Percentiles rank a stretch among this genome's conserved stretches.
Evolutionary conservation across 2,888 invertebrate genomes (phyloP).

Genomic region (Leucophora obtusa): DNA sequence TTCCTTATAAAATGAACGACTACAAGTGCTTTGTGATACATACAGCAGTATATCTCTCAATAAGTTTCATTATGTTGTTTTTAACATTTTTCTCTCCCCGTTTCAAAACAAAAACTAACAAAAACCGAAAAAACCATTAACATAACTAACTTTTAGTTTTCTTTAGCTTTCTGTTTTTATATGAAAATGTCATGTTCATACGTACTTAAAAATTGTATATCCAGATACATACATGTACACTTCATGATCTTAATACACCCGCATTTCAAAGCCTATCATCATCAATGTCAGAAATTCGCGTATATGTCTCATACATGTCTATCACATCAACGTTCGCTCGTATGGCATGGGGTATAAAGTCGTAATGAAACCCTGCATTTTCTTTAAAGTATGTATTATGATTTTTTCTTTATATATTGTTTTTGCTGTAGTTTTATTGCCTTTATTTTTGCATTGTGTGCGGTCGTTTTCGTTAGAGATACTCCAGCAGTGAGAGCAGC

Average conservation of each 20-base stretch:
- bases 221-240: background rate
- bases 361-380: constrained; percentile 48
- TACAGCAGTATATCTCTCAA: background rate
- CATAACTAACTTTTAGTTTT: constrained; percentile 56
- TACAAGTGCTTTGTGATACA: constrained; percentile 48
- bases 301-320: constrained; percentile 56
- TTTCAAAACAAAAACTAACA: background rate
- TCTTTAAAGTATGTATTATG: background rate
- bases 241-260: constrained; percentile 57
- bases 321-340: constrained; percentile 32
- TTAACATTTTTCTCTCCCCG: background rate
- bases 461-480: constrained; percentile 51
- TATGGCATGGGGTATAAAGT: background rate
- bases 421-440: constrained; percentile 1
- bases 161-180: constrained; percentile 6
- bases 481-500: background rate
- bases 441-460: constrained; percentile 50
- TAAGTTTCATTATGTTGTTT: constrained; percentile 39
- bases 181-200: constrained; percentile 57
- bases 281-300: constrained; percentile 60
- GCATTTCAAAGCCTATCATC: constrained; percentile 64
- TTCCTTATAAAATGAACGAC: constrained; percentile 44
- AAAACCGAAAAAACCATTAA: constrained; percentile 41
- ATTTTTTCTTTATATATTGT: background rate
- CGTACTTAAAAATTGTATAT: constrained; percentile 22